These are phyloP conservation scores for Tortricodes alternella DNA, from an alignment of 2,888 invertebrate genomes.

Conservation along the genomic window DNA sequence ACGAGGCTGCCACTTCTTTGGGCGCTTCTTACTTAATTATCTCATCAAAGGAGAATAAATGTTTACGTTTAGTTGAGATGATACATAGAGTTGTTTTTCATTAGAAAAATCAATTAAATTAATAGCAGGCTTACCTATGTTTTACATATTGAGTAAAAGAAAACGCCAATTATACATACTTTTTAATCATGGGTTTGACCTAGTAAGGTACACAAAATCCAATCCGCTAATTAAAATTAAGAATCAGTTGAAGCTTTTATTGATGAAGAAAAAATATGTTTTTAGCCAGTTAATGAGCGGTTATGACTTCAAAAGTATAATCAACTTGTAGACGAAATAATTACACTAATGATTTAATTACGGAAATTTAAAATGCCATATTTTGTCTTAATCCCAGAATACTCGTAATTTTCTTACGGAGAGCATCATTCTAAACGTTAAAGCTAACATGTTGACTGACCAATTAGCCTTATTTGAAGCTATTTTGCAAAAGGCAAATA, in stretches of 20 bases:
- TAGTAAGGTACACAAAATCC: neutral
- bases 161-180: no score
- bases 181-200: no score
- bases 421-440: neutral
- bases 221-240: neutral
- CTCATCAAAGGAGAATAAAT: no score
- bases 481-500: slow-evolving; percentile 4
- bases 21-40: no score
- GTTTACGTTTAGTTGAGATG: no score
- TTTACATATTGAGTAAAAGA: no score
- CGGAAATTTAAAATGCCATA: neutral
- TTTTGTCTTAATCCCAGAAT: neutral
- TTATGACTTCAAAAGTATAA: neutral
- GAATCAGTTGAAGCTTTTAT: no score
- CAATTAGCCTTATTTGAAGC: slow-evolving; percentile 2
- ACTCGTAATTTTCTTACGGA: neutral
- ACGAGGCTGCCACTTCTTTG: no score
- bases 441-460: neutral
- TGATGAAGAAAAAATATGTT: neutral
- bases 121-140: no score
- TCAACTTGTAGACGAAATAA: neutral
- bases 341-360: neutral
- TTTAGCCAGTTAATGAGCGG: neutral
- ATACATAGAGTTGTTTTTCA: no score
- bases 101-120: no score